phyloP scores from a whole-genome alignment of 2,113 vertebrate genomes.

The Columba livia region DNA sequence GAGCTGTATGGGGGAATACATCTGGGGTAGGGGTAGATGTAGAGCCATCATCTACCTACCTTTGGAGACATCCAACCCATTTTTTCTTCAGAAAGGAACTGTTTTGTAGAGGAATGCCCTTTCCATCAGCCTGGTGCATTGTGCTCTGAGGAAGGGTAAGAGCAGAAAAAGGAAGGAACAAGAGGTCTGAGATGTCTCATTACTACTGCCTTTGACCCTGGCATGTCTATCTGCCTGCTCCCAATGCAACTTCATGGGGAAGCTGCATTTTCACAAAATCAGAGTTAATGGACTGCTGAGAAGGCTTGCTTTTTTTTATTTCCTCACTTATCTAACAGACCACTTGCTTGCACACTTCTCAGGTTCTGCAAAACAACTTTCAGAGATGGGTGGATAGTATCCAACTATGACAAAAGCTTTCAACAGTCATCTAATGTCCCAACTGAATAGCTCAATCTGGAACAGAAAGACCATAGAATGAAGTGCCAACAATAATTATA shows the following conservation, averaged over 20 bases:
- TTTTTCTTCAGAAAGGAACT: not conserved
- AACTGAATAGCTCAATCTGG: not conserved
- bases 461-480: not conserved
- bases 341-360: not conserved
- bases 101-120: not conserved
- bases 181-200: not conserved
- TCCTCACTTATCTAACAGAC: not conserved
- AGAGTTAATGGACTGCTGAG: not conserved
- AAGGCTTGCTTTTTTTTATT: not conserved
- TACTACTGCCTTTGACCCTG: not conserved
- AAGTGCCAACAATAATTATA: not conserved
- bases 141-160: not conserved
- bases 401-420: slow-evolving; percentile 42
- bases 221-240: not conserved
- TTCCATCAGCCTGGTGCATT: not conserved
- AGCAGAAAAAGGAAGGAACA: not conserved
- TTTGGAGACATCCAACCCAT: not conserved
- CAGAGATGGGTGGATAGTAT: not conserved
- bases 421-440: not conserved
- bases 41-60: not conserved
- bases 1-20: not conserved
- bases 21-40: not conserved
- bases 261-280: not conserved
- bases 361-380: not conserved
- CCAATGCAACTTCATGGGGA: not conserved